Evolutionary conservation across 2,797 vertebrate genomes (phyloP), one percentile per base, ranked within the genome.

Genomic region (Acrossocheilus fasciatus): DNA sequence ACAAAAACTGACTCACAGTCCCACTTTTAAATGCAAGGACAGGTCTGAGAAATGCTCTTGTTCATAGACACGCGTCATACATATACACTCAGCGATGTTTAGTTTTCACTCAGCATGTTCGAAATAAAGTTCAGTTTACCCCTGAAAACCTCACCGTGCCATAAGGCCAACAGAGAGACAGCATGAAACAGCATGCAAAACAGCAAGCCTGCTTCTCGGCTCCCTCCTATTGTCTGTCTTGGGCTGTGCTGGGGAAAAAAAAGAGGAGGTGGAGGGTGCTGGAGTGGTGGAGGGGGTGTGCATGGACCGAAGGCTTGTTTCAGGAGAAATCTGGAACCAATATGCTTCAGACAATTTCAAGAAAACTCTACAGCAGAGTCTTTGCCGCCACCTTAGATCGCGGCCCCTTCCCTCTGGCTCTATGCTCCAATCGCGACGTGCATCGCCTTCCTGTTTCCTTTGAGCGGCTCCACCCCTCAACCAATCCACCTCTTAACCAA

Each of bases 311-410:
- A 84, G 57, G 66, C 90, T 93, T 81, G 87, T 93, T 93, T 92
- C 83, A 87, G 90, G 92, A 89, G 94, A 97, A 97, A 97, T 98
- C 97, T 98, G 97, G 97, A 98, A 97, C 95, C 96, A 94, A 98
- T 98, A 97, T 97, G 95, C 95, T 96, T 93, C 92, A 92, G 94
- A 93, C 94, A 94, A 95, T 95, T 95, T 96, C 92, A 94, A 94
- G 91, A 85, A 89, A 89, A 94, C 96, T 86, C 94, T 95, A 95
- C 95, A 95, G 90, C 91, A 90, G 92, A 84, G 91, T 93, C 94
- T 89, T 86, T 86, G 90, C 90, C 91, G 39, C 80, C 64, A 47
- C 83, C 70, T 78, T 77, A 74, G 41, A 73, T 92, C 92, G 91
- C 91, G 92, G 93, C 91, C 94, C 92, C 91, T 45, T 94, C 94